Evolutionary conservation across 2,888 invertebrate genomes (phyloP).

Genomic region (Heliothis peltigera): DNA sequence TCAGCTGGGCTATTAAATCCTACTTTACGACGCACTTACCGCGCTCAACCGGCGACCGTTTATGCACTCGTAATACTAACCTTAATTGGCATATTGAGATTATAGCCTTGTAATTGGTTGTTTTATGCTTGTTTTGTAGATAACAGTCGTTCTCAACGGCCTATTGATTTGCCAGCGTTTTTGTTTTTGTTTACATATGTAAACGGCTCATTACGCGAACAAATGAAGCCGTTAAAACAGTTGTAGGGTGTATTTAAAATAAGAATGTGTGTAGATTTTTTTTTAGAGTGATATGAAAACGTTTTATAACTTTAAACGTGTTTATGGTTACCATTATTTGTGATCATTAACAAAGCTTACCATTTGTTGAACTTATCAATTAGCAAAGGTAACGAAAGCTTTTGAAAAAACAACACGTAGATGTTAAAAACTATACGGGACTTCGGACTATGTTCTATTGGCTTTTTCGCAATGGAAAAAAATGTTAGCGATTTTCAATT

Average conservation of each 20-base stretch:
- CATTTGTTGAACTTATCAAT: conserved; percentile 5
- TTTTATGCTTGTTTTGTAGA: conserved; percentile 74
- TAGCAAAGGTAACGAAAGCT: too few species aligned
- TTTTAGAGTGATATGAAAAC: conserved; percentile 14
- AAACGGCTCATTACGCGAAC: conserved; percentile 49
- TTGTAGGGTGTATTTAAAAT: conserved; percentile 30
- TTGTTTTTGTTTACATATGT: conserved; percentile 59
- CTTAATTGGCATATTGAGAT: conserved; percentile 88
- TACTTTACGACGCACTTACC: conserved; percentile 83
- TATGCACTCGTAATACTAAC: conserved; percentile 82
- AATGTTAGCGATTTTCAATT: conserved; percentile 60
- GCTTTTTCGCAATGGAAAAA: conserved; percentile 42
- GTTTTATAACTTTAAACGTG: conserved; percentile 20
- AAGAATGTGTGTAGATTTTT: conserved; percentile 20
- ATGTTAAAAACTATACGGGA: conserved; percentile 13
- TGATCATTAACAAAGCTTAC: conserved; percentile 2
- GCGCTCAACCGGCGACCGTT: conserved; percentile 73
- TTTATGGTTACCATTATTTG: conserved; percentile 1
- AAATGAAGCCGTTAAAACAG: conserved; percentile 56
- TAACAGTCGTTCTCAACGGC: conserved; percentile 69
- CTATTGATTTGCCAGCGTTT: conserved; percentile 63
- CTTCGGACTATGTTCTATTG: conserved; percentile 41
- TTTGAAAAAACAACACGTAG: too few species aligned
- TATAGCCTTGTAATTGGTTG: conserved; percentile 78
- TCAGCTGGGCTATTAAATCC: conserved; percentile 81